Evolutionary conservation across 2,113 vertebrate species (phyloP), one percentile per base, ranked within the genome.

Genomic region (Emydura subglobosa): DNA sequence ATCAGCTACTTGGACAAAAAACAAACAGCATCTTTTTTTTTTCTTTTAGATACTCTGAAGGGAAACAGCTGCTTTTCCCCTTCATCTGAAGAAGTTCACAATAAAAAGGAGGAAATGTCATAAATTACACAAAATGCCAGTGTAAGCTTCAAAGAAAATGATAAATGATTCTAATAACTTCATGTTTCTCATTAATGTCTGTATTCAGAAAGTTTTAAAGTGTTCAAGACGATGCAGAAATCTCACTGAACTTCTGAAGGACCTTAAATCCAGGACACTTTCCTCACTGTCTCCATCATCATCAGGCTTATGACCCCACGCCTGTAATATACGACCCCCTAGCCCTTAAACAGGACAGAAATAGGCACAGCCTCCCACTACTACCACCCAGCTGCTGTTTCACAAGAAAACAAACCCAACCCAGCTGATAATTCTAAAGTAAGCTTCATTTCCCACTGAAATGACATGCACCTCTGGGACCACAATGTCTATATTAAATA

Each of bases 101-200:
- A 97, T 98, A 98, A 98, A 98, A 98, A 97, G 96, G 96, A 98
- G 96, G 96, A 98, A 98, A 98, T 97, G 96, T 96, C 97, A 97
- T 98, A 98, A 98, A 98, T 98, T 98, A 98, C 96, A 98, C 90
- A 98, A 98, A 98, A 98, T 97, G 98, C 97, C 98, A 98, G 97
- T 83, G 93, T 97, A 97, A 97, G 97, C 98, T 98, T 98, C 98
- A 98, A 98, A 98, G 98, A 98, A 98, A 98, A 98, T 98, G 98
- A 98, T 97, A 97, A 98, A 98, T 97, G 96, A 97, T 96, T 97
- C 98, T 98, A 98, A 98, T 98, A 98, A 98, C 98, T 97, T 97
- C 96, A 98, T 98, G 98, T 97, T 98, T 98, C 98, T 98, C 98
- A 98, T 98, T 98, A 98, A 98, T 98, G 98, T 93, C 96, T 87